Percentiles rank a stretch among this genome's conserved stretches.
Conservation (phyloP, 2,113 vertebrate species). For the Pristiophorus japonicus region DNA sequence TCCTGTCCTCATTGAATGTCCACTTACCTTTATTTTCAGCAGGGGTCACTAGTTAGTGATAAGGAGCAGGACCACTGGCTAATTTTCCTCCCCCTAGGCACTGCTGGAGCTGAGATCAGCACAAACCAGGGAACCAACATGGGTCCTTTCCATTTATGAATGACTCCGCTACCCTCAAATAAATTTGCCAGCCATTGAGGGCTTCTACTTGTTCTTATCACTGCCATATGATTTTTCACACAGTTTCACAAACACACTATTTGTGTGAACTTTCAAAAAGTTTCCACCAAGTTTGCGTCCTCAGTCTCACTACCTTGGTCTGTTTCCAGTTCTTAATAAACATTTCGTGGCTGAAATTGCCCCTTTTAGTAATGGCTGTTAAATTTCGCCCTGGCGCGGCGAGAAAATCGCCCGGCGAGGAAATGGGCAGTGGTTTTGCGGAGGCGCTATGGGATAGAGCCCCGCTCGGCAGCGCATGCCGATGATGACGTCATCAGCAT, state of each 20-base stretch:
- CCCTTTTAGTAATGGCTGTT: too few species aligned
- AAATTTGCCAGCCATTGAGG: not conserved
- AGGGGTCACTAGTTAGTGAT: not conserved
- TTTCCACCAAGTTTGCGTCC: not conserved
- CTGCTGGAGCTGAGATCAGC: not conserved
- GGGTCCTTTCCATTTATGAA: not conserved
- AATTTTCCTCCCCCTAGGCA: not conserved
- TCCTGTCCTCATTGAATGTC: not conserved
- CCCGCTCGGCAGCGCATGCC: too few species aligned
- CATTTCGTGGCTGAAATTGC: too few species aligned
- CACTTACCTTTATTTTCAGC: not conserved
- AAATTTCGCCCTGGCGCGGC: too few species aligned
- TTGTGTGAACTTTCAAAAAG: not conserved
- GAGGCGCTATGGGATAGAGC: too few species aligned
- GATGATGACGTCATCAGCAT: too few species aligned
- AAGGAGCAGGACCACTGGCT: not conserved
- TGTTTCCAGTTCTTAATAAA: not conserved
- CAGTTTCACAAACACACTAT: not conserved
- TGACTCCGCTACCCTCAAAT: not conserved
- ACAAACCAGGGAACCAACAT: not conserved
- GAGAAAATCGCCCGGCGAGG: too few species aligned
- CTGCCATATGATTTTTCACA: not conserved
- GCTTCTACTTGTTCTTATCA: not conserved
- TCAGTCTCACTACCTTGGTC: not conserved
- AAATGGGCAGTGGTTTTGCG: too few species aligned